phyloP scores from a whole-genome alignment of 2,113 vertebrate species.

The Tympanuchus pallidicinctus region DNA sequence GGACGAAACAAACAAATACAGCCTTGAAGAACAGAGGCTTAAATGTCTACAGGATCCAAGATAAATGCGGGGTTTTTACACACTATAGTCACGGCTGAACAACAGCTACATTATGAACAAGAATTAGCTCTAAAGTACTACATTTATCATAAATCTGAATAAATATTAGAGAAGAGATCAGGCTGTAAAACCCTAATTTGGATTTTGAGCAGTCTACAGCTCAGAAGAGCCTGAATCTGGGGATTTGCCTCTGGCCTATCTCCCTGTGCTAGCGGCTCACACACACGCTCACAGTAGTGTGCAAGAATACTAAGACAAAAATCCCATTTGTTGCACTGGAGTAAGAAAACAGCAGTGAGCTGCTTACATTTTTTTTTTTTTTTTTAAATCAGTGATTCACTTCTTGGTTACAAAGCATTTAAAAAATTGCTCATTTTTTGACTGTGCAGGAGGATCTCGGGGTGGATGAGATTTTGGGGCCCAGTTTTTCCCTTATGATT shows the following conservation, averaged over 20 bases:
- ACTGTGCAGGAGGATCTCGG: not conserved
- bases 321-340: not conserved
- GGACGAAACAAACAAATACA: slow-evolving; percentile 46
- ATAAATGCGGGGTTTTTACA: not conserved
- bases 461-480: not conserved
- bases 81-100: not conserved
- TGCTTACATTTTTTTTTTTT: not conserved
- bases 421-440: not conserved
- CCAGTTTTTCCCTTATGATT: not conserved
- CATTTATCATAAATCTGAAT: slow-evolving; percentile 51
- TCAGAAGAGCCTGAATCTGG: not conserved
- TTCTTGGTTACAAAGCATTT: not conserved
- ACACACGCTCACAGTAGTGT: fast-evolving
- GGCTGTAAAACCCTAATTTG: not conserved
- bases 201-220: not conserved
- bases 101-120: not conserved
- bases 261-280: not conserved
- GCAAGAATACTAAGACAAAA: not conserved
- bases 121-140: slow-evolving; percentile 40
- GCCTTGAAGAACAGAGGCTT: not conserved
- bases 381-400: not conserved
- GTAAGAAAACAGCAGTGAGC: not conserved
- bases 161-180: slow-evolving; percentile 44
- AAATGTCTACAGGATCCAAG: not conserved
- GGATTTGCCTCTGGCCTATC: slow-evolving; percentile 4